Base-by-base conservation (phyloP, 2,797 vertebrate species). In the Kryptopterus vitreolus region DNA sequence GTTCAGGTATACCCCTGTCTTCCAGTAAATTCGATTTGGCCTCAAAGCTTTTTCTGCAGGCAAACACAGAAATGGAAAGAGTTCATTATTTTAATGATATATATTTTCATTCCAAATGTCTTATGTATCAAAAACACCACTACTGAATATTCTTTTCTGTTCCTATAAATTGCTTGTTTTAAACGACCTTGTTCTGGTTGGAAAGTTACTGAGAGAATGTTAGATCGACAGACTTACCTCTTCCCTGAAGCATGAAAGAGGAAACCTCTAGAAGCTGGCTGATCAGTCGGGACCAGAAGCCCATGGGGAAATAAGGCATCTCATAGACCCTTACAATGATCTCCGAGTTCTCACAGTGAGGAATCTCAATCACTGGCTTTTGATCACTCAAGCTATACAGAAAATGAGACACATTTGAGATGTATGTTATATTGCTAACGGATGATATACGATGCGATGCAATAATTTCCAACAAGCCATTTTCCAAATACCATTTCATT, bases 231-330 rank as follows among this genome's bases (percentile, higher is more conserved):
- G 33, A 9, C 57, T 87, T 92, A 99, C 98, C 97, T 96, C 92
- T 92, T 88, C 95, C 95, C 83, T 87, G 92, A 0, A 98, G 92
- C 93, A 99, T 89, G 80, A 92, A 95, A 3, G 94, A 90, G 3
- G 96, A 99, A 82, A 98, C 93, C 92, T 98, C 97, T 84, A 99
- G 94, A 20, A 99, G 91, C 18, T 95, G 95, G 87, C 92, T 96
- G 89, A 99, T 98, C 86, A 96, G 93, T 38, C 96, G 93, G 4
- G 97, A 95, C 98, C 98, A 99, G 91, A 95, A 99, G 81, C 96
- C 98, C 96, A 99, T 96, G 33, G 98, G 98, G 88, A 98, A 98
- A 86, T 98, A 98, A 0, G 98, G 97, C 96, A 98, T 97, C 92
- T 98, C 96, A 71, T 98, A 99, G 0, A 97, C 91, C 75, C 98